Conservation (phyloP, 2,113 vertebrate genomes). For the Galemys pyrenaicus region DNA sequence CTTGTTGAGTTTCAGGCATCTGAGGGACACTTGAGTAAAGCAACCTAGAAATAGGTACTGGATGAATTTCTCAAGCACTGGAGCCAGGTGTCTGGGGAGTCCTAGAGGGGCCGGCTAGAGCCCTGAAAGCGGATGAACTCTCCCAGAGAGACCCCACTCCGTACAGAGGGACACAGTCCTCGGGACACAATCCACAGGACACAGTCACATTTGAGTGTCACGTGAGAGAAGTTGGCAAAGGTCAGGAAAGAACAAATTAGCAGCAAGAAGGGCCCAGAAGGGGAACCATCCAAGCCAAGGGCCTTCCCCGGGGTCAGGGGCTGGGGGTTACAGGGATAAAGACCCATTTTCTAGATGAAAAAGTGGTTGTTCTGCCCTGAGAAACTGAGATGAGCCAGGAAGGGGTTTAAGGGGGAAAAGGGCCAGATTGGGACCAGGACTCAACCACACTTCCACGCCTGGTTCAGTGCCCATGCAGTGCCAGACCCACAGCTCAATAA, state of each 20-base stretch:
- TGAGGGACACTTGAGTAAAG: background rate
- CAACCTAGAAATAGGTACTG: no score
- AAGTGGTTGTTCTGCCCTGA: background rate
- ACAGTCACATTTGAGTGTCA: background rate
- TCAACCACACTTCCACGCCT: background rate
- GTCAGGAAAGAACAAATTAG: background rate
- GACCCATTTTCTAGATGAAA: background rate
- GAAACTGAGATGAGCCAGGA: background rate
- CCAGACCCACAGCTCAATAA: accelerated
- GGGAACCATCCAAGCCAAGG: background rate
- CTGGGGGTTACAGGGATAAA: background rate
- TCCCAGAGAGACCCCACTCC: background rate
- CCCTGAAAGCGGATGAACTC: background rate
- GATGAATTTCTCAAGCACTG: background rate
- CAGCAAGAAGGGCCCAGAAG: background rate
- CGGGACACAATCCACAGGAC: accelerated
- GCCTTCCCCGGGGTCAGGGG: no score
- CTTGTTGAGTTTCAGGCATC: background rate
- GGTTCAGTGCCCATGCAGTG: no score
- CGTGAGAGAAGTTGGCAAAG: background rate
- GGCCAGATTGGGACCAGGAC: no score
- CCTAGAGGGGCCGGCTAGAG: background rate
- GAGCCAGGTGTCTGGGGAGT: background rate
- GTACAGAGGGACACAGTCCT: background rate
- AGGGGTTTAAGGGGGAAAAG: background rate